Conservation (phyloP, 2,888 invertebrate species). For the Drosophila siamana region DNA sequence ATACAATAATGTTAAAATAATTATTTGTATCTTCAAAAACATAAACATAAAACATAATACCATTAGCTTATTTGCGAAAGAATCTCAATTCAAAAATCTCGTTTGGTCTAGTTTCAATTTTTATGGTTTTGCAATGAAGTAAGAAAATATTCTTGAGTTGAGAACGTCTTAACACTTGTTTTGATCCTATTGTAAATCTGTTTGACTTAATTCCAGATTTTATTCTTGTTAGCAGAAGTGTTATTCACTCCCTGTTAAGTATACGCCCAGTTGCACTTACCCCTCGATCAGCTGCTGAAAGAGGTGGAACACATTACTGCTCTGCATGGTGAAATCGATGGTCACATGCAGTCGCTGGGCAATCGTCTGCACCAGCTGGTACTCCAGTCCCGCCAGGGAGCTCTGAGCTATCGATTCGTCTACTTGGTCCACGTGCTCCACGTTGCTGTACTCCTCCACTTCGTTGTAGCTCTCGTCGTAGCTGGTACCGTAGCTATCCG, state of each 20-base stretch:
- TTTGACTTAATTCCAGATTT: too few relatives aligned
- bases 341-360: slow-evolving; percentile 79
- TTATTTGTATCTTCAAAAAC: too few relatives aligned
- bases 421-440: not conserved
- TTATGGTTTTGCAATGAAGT: too few relatives aligned
- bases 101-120: too few relatives aligned
- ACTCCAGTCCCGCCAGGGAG: slow-evolving; percentile 80
- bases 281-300: slow-evolving; percentile 82
- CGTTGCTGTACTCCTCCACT: slow-evolving; percentile 21
- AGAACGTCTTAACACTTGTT: too few relatives aligned
- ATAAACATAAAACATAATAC: too few relatives aligned
- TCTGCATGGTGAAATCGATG: slow-evolving; percentile 76
- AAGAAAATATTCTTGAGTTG: too few relatives aligned
- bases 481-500: not conserved
- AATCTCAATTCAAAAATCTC: too few relatives aligned
- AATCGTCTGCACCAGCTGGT: slow-evolving; percentile 81
- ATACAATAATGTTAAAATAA: too few relatives aligned
- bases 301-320: slow-evolving; percentile 78
- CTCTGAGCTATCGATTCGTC: slow-evolving; percentile 3
- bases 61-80: too few relatives aligned
- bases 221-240: too few relatives aligned
- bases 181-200: too few relatives aligned
- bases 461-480: slow-evolving; percentile 42
- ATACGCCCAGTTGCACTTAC: slow-evolving; percentile 53
- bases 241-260: not conserved